Evolutionary conservation across 2,797 vertebrate genomes (phyloP).

Genomic region (Clarias pachynema): DNA sequence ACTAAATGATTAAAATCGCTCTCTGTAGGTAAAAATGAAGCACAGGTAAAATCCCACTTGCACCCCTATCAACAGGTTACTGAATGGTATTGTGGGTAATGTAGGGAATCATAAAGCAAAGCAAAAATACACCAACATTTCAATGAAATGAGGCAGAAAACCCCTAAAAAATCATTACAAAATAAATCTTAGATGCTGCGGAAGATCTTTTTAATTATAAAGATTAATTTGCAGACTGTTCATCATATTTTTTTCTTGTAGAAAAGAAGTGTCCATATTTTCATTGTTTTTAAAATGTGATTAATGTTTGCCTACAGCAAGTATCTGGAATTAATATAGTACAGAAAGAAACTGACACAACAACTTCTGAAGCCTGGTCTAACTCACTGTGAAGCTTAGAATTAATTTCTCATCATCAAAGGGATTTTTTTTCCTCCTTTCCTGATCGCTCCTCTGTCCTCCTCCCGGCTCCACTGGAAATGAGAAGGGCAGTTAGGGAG

Average conservation of each 20-base stretch:
- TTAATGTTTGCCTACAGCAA: slow-evolving; percentile 7
- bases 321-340: slow-evolving; percentile 16
- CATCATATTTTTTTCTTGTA: background rate
- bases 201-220: background rate
- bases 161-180: background rate
- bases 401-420: slow-evolving; percentile 22
- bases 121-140: background rate
- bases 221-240: background rate
- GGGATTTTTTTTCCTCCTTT: background rate
- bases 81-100: background rate
- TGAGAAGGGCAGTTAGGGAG: slow-evolving; percentile 51
- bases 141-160: background rate
- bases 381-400: slow-evolving; percentile 24
- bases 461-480: slow-evolving; percentile 37
- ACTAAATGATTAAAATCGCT: background rate
- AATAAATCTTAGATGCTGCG: background rate
- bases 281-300: slow-evolving; percentile 1
- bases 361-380: slow-evolving; percentile 28
- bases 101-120: background rate
- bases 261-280: background rate
- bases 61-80: background rate
- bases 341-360: slow-evolving; percentile 20
- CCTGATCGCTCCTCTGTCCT: slow-evolving; percentile 29
- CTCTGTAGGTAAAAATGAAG: background rate
- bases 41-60: background rate